These are phyloP conservation scores for Bovichtus variegatus DNA, from an alignment of 2,797 vertebrate genomes.

Conservation along the genomic window DNA sequence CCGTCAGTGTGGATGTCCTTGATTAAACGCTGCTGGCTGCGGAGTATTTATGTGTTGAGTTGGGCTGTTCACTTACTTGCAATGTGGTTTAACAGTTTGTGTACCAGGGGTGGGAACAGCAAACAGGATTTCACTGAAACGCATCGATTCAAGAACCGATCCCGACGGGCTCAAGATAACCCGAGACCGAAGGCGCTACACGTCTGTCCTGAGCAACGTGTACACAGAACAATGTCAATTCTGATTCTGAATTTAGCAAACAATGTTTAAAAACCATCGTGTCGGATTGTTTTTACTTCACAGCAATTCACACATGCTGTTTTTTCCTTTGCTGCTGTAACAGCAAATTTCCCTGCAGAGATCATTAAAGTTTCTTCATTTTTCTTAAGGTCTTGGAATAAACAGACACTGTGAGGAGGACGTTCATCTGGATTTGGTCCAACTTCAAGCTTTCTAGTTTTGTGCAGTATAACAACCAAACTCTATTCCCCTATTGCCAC, in stretches of 20 bases:
- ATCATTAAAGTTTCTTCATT: slow-evolving; percentile 49
- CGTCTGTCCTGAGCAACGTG: too few species aligned
- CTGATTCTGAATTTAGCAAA: background rate
- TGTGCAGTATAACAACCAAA: slow-evolving; percentile 29
- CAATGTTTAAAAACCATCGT: background rate
- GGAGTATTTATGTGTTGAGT: slow-evolving; percentile 40
- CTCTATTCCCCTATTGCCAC: slow-evolving; percentile 18
- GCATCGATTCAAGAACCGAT: background rate
- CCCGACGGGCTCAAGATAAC: background rate
- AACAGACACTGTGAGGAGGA: slow-evolving; percentile 34
- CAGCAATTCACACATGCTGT: background rate
- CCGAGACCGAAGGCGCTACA: too few species aligned
- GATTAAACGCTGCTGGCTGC: slow-evolving; percentile 47
- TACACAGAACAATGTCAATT: too few species aligned
- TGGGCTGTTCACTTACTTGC: slow-evolving; percentile 26
- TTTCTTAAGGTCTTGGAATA: slow-evolving; percentile 19
- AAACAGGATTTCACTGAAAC: background rate
- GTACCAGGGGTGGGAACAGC: background rate
- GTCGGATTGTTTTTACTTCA: background rate
- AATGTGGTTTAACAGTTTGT: slow-evolving; percentile 5
- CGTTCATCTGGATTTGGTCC: slow-evolving; percentile 46
- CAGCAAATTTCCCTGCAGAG: slow-evolving; percentile 44
- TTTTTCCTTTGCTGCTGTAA: slow-evolving; percentile 7
- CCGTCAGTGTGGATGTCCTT: slow-evolving; percentile 30
- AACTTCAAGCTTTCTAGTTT: slow-evolving; percentile 30